A percentile compares a stretch with the other conserved stretches of the same genome.
phyloP scores from a whole-genome alignment of 2,888 invertebrate genomes.

The Drepana falcataria region DNA sequence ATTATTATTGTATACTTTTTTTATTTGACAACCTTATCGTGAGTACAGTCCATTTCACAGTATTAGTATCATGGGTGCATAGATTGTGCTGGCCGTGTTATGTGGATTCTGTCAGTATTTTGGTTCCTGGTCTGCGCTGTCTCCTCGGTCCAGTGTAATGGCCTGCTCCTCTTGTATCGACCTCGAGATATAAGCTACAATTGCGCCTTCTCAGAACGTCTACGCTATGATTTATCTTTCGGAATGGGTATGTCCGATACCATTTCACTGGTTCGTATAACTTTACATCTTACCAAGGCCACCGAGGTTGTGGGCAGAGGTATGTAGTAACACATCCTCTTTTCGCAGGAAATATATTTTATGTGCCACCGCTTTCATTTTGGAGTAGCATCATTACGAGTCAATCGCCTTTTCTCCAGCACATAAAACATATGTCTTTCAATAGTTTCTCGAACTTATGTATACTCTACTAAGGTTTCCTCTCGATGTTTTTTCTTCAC shows the following conservation, averaged over 20 bases:
- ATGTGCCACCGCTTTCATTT: too few species aligned
- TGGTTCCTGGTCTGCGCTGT: background rate
- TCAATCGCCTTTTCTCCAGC: too few species aligned
- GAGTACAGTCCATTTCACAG: background rate
- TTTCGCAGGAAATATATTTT: too few species aligned
- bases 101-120: background rate
- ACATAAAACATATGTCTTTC: too few species aligned
- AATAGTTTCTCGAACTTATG: too few species aligned
- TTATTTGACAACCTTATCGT: too few species aligned
- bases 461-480: too few species aligned
- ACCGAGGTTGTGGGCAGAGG: too few species aligned
- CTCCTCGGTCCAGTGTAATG: constrained; percentile 22
- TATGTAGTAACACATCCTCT: too few species aligned
- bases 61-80: constrained; percentile 9
- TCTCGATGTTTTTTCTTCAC: too few species aligned
- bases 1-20: too few species aligned
- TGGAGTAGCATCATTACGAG: too few species aligned
- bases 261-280: constrained; percentile 49
- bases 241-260: constrained; percentile 73
- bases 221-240: constrained; percentile 57
- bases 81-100: constrained; percentile 9
- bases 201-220: constrained; percentile 45
- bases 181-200: constrained; percentile 53
- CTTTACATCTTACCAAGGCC: background rate
- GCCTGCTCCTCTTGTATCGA: constrained; percentile 50